Percentiles rank a stretch among this genome's conserved stretches.
These are phyloP conservation scores for Acromyrmex charruanus DNA, from an alignment of 1,140 invertebrate species.

Conservation along the genomic window DNA sequence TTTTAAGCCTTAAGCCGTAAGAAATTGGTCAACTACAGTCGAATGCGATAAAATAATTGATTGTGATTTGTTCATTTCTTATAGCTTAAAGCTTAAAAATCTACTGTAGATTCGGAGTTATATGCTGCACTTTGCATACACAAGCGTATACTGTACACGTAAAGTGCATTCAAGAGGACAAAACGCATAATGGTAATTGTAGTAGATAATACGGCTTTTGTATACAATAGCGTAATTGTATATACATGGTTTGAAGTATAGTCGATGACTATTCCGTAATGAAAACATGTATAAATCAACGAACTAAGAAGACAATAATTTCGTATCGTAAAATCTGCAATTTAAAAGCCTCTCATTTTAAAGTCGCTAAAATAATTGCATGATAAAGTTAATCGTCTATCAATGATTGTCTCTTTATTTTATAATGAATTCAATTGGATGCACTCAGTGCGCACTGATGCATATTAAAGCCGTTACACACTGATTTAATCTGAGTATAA, in stretches of 20 bases:
- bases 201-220: constrained; percentile 9
- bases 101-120: background rate
- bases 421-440: background rate
- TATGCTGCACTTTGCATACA: background rate
- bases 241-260: background rate
- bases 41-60: too few relatives aligned
- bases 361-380: background rate
- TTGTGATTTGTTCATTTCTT: too few relatives aligned
- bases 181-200: constrained; percentile 23
- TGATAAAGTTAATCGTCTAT: background rate
- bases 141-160: background rate
- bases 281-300: background rate
- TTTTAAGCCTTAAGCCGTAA: too few relatives aligned
- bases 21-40: too few relatives aligned
- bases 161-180: background rate
- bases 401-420: background rate
- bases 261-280: background rate
- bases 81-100: too few relatives aligned
- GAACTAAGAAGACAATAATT: constrained; percentile 3
- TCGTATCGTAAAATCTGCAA: background rate
- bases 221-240: constrained; percentile 23
- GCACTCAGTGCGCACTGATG: too few relatives aligned
- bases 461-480: too few relatives aligned
- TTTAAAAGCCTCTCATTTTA: background rate
- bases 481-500: too few relatives aligned